A percentile compares a stretch with the other conserved stretches of the same genome.
Evolutionary conservation across 2,113 vertebrate genomes (phyloP).

Genomic region (Amazona guildingii): DNA sequence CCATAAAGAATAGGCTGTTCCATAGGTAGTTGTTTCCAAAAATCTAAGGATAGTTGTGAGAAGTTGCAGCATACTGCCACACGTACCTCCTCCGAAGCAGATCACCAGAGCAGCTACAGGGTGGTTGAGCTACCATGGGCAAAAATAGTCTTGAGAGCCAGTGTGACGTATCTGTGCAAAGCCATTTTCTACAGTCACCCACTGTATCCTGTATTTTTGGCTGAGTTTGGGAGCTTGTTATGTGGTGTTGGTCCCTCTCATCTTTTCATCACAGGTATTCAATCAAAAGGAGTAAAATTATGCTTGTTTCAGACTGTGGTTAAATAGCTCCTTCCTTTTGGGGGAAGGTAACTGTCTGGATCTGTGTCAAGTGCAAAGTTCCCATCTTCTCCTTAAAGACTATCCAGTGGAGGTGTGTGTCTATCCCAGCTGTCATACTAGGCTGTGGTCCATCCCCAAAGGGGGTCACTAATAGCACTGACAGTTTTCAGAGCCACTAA

Average conservation of each 20-base stretch:
- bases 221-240: background rate
- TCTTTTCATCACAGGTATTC: background rate
- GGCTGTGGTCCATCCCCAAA: background rate
- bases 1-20: background rate
- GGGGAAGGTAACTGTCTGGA: background rate
- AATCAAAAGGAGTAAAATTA: background rate
- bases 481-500: background rate
- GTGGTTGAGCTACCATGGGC: background rate
- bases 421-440: background rate
- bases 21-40: background rate
- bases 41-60: background rate
- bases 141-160: background rate
- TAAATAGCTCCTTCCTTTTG: background rate
- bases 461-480: too few relatives aligned
- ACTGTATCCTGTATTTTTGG: background rate
- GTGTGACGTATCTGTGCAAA: background rate
- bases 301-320: background rate
- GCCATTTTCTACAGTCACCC: background rate
- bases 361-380: background rate
- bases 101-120: background rate
- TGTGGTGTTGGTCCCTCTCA: background rate
- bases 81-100: background rate
- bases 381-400: background rate
- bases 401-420: background rate
- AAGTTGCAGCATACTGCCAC: background rate